phyloP scores from a whole-genome alignment of 2,888 invertebrate species.

The Drymonia ruficornis region DNA sequence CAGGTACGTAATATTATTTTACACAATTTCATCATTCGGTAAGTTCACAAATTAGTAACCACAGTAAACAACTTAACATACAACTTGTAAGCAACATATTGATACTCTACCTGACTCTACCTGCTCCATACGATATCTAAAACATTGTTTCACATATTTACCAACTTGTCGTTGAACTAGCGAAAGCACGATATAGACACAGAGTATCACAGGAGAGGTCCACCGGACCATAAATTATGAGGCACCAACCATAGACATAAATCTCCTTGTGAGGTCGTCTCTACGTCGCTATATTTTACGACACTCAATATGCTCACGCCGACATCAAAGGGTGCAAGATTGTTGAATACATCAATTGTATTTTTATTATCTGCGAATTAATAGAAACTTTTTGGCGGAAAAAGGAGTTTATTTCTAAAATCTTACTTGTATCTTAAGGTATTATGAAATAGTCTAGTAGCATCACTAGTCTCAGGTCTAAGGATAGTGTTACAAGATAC shows the following conservation, averaged over 20 bases:
- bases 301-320: constrained; percentile 23
- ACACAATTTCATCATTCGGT: no score
- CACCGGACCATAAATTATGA: constrained; percentile 4
- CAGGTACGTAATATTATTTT: no score
- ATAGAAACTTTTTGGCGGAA: not conserved
- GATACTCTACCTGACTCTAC: no score
- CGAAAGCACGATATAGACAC: not conserved
- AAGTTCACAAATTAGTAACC: no score
- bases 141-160: not conserved
- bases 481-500: no score
- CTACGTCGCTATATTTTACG: constrained; percentile 29
- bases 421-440: no score
- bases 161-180: not conserved
- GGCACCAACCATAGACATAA: constrained; percentile 14
- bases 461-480: no score
- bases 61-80: no score
- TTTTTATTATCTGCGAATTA: constrained; percentile 4
- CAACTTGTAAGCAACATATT: no score
- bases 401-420: no score
- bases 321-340: constrained; percentile 28
- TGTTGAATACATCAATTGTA: constrained; percentile 8
- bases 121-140: no score
- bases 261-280: constrained; percentile 29
- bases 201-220: not conserved
- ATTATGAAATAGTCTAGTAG: no score